Conservation (phyloP, 2,888 invertebrate genomes). For the Lordiphosa andalusiaca region DNA sequence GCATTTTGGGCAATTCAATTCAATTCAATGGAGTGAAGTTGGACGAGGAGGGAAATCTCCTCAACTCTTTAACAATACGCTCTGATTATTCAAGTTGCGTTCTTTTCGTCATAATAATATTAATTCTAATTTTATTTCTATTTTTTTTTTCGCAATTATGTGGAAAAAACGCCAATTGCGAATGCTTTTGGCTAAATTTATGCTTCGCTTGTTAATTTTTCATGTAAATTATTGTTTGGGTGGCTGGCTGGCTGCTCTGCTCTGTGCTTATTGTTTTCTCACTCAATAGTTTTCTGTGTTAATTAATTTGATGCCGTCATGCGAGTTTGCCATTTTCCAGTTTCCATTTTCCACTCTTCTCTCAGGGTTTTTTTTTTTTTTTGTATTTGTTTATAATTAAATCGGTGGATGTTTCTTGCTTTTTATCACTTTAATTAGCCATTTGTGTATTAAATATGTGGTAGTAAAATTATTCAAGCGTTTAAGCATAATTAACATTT, state of each 20-base stretch:
- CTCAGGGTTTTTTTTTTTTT: constrained; percentile 45
- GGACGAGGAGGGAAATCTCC: background rate
- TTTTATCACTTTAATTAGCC: constrained; percentile 8
- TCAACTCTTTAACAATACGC: constrained; percentile 45
- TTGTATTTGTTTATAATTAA: constrained; percentile 45
- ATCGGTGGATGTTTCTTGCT: constrained; percentile 37
- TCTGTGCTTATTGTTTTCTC: constrained; percentile 47
- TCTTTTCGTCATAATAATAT: constrained; percentile 30
- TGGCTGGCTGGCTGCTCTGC: constrained; percentile 7
- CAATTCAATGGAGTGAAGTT: background rate
- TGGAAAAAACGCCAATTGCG: constrained; percentile 40
- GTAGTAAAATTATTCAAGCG: too few relatives aligned
- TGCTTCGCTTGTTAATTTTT: constrained; percentile 42
- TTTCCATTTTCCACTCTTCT: constrained; percentile 33
- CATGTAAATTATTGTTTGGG: constrained; percentile 62
- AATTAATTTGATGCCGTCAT: constrained; percentile 69
- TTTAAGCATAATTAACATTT: too few relatives aligned
- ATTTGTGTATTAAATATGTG: constrained; percentile 7
- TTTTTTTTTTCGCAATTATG: constrained; percentile 47
- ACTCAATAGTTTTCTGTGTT: constrained; percentile 74
- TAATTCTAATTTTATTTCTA: constrained; percentile 35
- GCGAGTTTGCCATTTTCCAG: constrained; percentile 56
- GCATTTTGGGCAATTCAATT: constrained; percentile 4
- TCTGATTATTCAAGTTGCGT: constrained; percentile 57
- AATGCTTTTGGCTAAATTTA: constrained; percentile 27